Percentiles rank a stretch among this genome's conserved stretches.
Conservation (phyloP, 1,140 invertebrate species). For the Hormaphis cornu region DNA sequence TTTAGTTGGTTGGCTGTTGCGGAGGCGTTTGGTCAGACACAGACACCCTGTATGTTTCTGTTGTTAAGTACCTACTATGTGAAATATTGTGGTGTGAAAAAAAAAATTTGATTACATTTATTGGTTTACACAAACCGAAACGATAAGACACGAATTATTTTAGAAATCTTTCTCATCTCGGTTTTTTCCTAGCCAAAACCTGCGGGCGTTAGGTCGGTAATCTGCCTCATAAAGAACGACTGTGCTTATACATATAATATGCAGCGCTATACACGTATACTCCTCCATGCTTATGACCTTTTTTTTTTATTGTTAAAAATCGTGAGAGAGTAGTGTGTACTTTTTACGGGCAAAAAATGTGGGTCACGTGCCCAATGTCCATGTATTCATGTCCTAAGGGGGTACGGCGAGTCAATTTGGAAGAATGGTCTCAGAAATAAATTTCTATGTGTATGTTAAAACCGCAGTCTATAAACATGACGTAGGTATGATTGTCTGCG, state of each 20-base stretch:
- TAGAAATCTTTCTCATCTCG: neutral
- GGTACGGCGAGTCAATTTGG: neutral
- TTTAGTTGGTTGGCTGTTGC: neutral
- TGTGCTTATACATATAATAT: neutral
- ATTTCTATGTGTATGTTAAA: constrained; percentile 11
- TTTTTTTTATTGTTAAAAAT: neutral
- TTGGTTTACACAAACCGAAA: neutral
- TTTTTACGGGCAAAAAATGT: neutral
- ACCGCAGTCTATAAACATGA: neutral
- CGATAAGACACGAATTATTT: neutral
- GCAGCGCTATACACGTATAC: no score
- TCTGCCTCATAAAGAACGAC: neutral
- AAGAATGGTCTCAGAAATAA: neutral
- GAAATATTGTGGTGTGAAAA: neutral
- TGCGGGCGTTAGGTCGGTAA: neutral
- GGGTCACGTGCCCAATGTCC: neutral
- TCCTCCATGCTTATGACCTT: no score
- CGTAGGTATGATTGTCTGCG: no score
- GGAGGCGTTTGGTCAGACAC: neutral
- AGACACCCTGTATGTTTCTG: neutral
- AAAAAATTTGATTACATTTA: no score
- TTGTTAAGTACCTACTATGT: neutral
- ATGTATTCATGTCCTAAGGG: no score
- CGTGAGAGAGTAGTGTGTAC: neutral
- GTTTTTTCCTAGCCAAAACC: neutral